Base-by-base conservation (phyloP, 1,140 invertebrate species). In the Ceratitis capitata region DNA sequence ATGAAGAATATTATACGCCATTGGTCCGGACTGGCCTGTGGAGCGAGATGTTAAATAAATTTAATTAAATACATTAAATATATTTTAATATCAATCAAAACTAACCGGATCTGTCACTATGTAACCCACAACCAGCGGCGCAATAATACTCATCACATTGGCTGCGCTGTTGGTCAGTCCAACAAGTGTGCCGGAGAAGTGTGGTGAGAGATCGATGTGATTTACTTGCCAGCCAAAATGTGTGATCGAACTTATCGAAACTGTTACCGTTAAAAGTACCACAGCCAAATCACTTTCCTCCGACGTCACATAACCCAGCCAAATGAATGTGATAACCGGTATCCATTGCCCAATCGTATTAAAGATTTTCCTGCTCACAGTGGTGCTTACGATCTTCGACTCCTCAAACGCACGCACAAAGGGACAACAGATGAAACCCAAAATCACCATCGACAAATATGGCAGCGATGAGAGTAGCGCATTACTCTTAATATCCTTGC, bases 1-100 rank as follows among this genome's bases (percentile, higher is more conserved):
- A 96, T 93, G 89, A 95, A 95, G 91, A 97, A 97, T 0, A 97
- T 95, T 35, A 93, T 94, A 83, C 94, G 94, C 97, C 97, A 97
- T 87, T 94, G 93, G 0, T 88, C 82, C 0, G 93, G 90, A 87
- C 94, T 92, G 4, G 88, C 92, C 94, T 94, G 86, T n/a, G n/a
- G n/a, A n/a, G n/a, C 6, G 85, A 78, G 10, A 51, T n/a, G 1
- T 26, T 42, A 1, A 19, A 42, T n/a, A n/a, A n/a, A n/a, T n/a
- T 96, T 82, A 26, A 32, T 26, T 51, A 32, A 5, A 1, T 3
- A 2, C 10, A 16, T 35, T 10, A 14, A 32, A 35, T n/a, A 47
- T 82, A 49, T 42, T 16, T 69, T 69, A n/a, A 4, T 9, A 47
- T 16, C 1, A 16, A 35, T 7, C 19, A 39, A 49, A 26, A 87